phyloP scores from a whole-genome alignment of 2,888 invertebrate genomes.

The Ommatoiulus sabulosus region DNA sequence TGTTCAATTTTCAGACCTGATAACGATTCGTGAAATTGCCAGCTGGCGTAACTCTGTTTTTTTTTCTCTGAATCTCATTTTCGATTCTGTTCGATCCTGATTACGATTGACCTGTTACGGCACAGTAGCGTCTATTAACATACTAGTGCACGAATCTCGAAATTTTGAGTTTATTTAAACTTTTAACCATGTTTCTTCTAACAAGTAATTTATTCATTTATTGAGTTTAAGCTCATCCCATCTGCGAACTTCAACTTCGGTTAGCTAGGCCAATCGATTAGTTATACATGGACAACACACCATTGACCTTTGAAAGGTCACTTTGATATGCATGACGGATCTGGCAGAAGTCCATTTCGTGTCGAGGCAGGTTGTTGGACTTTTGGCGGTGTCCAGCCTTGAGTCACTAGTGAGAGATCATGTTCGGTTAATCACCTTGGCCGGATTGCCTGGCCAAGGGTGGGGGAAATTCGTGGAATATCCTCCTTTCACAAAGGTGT shows the following conservation, averaged over 20 bases:
- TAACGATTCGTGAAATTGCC: not conserved
- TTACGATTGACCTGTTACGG: slow-evolving; percentile 8
- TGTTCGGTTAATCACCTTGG: not conserved
- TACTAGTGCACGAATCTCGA: not conserved
- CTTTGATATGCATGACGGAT: not conserved
- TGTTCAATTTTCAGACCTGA: not conserved
- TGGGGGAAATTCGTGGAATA: slow-evolving; percentile 21
- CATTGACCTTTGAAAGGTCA: not conserved
- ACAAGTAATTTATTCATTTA: not conserved
- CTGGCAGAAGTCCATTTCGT: not conserved
- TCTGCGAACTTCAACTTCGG: no score
- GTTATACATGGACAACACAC: not conserved
- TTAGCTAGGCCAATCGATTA: not conserved
- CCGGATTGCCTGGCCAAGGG: not conserved
- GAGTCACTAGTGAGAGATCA: not conserved
- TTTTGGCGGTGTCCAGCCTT: not conserved
- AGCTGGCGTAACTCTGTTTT: not conserved
- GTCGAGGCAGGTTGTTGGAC: not conserved
- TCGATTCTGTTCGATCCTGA: not conserved
- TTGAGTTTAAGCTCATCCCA: no score
- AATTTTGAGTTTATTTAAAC: no score
- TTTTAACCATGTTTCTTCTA: no score
- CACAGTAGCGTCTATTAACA: not conserved
- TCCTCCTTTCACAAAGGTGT: not conserved
- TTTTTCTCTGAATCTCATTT: not conserved